Conservation (phyloP, 92 coral and sea anemone genomes). For the Porites divaricata region DNA sequence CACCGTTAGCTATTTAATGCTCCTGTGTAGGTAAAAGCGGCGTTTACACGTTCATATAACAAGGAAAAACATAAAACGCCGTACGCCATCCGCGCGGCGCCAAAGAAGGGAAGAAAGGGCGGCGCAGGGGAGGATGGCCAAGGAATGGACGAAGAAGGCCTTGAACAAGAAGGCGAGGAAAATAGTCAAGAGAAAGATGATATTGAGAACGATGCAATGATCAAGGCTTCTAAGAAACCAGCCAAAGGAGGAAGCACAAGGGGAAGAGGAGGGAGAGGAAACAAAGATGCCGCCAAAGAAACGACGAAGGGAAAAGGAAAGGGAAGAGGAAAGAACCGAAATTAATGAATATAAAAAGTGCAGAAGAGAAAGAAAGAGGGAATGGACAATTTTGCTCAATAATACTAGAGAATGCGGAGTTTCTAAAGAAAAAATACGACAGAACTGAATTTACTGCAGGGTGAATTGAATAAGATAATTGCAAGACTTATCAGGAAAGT, state of each 20-base stretch:
- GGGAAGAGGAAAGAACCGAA: constrained; percentile 57
- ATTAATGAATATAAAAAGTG: background rate
- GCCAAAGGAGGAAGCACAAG: constrained; percentile 47
- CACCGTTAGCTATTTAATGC: background rate
- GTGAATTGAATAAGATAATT: no score
- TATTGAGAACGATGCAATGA: constrained; percentile 82
- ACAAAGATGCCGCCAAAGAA: constrained; percentile 20
- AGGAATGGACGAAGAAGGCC: constrained; percentile 48
- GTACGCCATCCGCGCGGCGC: constrained; percentile 68
- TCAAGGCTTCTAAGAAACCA: constrained; percentile 65
- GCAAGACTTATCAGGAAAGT: no score
- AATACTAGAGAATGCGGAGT: no score
- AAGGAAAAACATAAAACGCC: constrained; percentile 89
- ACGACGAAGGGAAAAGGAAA: constrained; percentile 72
- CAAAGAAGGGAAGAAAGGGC: constrained; percentile 75
- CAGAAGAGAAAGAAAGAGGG: background rate
- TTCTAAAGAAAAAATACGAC: no score
- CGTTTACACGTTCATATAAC: constrained; percentile 94
- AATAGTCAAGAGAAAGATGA: constrained; percentile 62
- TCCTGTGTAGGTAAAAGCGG: constrained; percentile 76
- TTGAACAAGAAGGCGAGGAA: constrained; percentile 29
- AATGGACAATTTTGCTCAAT: background rate
- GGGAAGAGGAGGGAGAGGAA: constrained; percentile 54
- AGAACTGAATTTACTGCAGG: no score
- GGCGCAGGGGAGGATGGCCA: constrained; percentile 44